These are phyloP conservation scores for Zaprionus camerounensis DNA, from an alignment of 1,140 invertebrate genomes.

Conservation along the genomic window DNA sequence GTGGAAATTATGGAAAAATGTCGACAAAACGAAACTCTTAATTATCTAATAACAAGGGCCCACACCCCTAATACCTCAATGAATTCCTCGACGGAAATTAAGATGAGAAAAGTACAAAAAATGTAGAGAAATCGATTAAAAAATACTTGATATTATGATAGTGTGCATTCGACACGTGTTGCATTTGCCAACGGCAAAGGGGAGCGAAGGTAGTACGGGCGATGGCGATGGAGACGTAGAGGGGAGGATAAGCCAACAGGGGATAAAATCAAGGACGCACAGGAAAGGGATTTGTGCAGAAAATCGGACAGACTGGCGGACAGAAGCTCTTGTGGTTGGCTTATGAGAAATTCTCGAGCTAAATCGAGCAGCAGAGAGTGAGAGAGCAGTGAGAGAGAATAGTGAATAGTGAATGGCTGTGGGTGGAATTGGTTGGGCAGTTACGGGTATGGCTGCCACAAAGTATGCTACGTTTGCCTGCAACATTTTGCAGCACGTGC, in stretches of 20 bases:
- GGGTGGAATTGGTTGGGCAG: not conserved
- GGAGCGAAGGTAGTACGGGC: not conserved
- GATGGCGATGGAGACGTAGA: not conserved
- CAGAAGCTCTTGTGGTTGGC: not conserved
- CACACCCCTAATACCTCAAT: not conserved
- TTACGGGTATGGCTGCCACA: conserved; percentile 27
- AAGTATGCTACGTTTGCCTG: conserved; percentile 22
- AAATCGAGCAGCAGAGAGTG: not conserved
- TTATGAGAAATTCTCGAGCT: conserved; percentile 3
- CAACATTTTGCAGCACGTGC: conserved; percentile 7
- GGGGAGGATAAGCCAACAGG: not conserved
- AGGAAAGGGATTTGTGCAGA: not conserved
- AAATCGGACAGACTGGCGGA: not conserved
- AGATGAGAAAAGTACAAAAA: not conserved
- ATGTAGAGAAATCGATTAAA: not conserved
- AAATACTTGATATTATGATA: conserved; percentile 1
- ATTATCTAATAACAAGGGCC: not conserved
- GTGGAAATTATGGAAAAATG: not conserved
- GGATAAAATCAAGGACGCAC: not conserved
- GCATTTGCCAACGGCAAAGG: conserved; percentile 25
- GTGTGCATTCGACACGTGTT: conserved; percentile 40
- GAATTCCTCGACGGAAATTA: too few species aligned
- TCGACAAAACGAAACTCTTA: not conserved
- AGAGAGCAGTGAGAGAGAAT: not conserved
- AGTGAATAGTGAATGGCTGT: not conserved